Evolutionary conservation across 1,140 invertebrate species (phyloP).

Genomic region (Drusus annulatus): DNA sequence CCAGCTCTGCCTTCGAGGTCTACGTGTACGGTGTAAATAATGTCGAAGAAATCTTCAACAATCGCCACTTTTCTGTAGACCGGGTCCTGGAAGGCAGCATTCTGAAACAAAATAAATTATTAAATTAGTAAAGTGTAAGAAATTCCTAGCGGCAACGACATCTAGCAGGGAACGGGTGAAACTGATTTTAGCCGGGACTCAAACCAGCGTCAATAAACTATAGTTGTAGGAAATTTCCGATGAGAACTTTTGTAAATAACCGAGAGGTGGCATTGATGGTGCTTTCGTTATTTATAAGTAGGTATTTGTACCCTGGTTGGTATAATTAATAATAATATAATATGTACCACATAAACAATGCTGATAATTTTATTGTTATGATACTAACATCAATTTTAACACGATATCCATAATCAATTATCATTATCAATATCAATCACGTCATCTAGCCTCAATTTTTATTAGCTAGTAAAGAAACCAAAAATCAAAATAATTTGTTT

Average conservation of each 20-base stretch:
- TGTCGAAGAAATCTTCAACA: conserved; percentile 97
- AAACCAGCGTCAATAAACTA: neutral
- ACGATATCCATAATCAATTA: too few species aligned
- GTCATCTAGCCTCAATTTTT: too few species aligned
- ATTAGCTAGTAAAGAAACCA: too few species aligned
- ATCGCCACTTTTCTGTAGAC: conserved; percentile 93
- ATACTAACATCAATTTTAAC: too few species aligned
- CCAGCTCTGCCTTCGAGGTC: conserved; percentile 90
- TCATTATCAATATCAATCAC: too few species aligned
- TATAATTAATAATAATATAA: too few species aligned
- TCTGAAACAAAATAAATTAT: conserved; percentile 66
- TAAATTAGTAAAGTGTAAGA: neutral
- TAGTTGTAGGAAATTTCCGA: neutral
- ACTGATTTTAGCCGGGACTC: neutral
- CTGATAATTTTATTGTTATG: too few species aligned
- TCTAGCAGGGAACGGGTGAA: neutral
- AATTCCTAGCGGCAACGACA: neutral
- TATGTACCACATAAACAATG: too few species aligned
- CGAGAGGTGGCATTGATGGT: neutral
- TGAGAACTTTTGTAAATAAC: neutral
- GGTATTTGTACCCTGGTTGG: too few species aligned
- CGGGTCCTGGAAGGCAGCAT: conserved; percentile 73
- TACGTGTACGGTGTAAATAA: conserved; percentile 95
- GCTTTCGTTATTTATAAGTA: too few species aligned
- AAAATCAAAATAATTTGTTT: too few species aligned